Conservation (phyloP, 2,113 vertebrate genomes). For the Microtus ochrogaster region DNA sequence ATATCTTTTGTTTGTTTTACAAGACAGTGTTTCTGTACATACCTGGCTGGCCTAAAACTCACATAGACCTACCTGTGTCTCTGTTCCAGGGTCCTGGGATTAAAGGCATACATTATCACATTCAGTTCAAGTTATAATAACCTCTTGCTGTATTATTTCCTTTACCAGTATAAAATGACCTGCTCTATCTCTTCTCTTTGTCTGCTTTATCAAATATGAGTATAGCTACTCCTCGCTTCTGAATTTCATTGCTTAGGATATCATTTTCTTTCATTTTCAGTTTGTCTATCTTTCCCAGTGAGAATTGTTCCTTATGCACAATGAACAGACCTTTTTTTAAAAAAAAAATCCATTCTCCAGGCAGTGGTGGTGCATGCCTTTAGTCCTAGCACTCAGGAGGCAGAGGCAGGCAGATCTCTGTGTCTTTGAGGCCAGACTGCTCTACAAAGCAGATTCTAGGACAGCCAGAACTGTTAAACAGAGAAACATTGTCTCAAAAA, state of each 20-base stretch:
- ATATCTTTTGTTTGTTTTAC: not conserved
- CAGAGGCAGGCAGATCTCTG: too few species aligned
- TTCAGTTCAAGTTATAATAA: not conserved
- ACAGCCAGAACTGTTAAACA: not conserved
- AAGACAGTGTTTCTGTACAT: not conserved
- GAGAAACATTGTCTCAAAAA: not conserved
- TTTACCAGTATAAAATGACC: not conserved
- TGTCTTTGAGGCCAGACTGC: not conserved
- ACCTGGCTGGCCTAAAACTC: not conserved
- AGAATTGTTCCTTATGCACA: not conserved
- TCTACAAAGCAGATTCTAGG: not conserved
- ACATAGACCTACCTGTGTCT: not conserved
- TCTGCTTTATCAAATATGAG: not conserved
- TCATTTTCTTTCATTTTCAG: not conserved
- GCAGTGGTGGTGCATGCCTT: not conserved
- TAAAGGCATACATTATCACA: not conserved
- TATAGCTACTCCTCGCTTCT: not conserved
- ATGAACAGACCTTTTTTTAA: not conserved
- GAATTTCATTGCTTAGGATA: not conserved
- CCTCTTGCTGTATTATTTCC: not conserved
- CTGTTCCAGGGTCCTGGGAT: not conserved
- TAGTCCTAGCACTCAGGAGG: not conserved
- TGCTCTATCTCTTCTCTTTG: not conserved
- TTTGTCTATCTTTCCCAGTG: not conserved
- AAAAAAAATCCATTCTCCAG: not conserved